Conservation (phyloP, 2,888 invertebrate species). For the Meta bourneti region DNA sequence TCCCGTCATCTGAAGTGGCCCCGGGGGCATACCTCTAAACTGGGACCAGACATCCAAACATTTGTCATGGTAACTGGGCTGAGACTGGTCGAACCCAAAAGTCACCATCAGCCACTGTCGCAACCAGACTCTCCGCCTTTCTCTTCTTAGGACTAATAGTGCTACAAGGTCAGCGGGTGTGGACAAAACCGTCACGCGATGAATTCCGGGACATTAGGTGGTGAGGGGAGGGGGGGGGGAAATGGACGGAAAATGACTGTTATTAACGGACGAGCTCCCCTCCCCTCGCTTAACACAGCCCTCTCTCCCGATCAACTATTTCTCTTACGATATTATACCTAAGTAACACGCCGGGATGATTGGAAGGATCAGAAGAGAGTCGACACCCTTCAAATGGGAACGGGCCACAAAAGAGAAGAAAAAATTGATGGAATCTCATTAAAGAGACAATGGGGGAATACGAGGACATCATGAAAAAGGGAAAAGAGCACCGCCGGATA, state of each 20-base stretch:
- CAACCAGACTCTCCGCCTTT: too few species aligned
- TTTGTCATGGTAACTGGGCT: too few species aligned
- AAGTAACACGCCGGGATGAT: conserved; percentile 2
- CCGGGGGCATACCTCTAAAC: too few species aligned
- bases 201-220: background rate
- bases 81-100: too few species aligned
- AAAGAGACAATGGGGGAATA: conserved; percentile 6
- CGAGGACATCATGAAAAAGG: background rate
- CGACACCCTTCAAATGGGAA: conserved; percentile 37
- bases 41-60: too few species aligned
- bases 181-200: background rate
- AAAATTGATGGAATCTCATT: conserved; percentile 26
- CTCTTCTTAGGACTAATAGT: too few species aligned
- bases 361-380: conserved; percentile 14
- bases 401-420: background rate
- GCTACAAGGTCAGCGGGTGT: conserved; percentile 20
- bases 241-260: conserved; percentile 35
- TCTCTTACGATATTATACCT: conserved; percentile 20
- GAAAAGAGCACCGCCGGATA: background rate
- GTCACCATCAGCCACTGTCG: too few species aligned
- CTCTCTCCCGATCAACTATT: background rate
- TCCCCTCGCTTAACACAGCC: conserved; percentile 39
- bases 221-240: background rate
- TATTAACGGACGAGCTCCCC: conserved; percentile 26
- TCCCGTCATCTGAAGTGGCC: too few species aligned